Percentiles rank a stretch among this genome's conserved stretches.
Conservation (phyloP, 2,888 invertebrate genomes). For the Sphaerophoria rueppellii region DNA sequence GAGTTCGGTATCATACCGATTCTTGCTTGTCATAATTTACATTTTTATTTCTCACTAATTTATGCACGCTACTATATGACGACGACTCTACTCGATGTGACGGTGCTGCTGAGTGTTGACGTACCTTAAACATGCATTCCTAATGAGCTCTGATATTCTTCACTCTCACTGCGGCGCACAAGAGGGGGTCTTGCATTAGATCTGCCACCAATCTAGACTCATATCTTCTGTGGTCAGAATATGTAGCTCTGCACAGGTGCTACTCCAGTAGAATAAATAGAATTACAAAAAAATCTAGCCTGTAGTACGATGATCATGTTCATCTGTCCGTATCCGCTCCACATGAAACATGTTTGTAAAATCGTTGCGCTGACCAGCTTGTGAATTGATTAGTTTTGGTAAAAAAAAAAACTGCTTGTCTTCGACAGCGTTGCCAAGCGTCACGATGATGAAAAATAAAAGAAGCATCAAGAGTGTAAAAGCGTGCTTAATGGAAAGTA, state of each 20-base stretch:
- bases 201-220: conserved; percentile 34
- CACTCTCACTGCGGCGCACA: conserved; percentile 60
- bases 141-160: conserved; percentile 56
- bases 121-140: conserved; percentile 49
- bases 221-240: conserved; percentile 16
- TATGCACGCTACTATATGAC: conserved; percentile 49
- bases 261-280: conserved; percentile 9
- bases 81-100: neutral
- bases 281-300: conserved; percentile 32
- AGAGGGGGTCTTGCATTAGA: conserved; percentile 5
- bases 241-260: conserved; percentile 34
- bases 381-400: conserved; percentile 42
- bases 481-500: neutral
- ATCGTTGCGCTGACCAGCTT: conserved; percentile 46
- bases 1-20: neutral
- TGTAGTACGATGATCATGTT: conserved; percentile 34
- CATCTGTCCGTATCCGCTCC: conserved; percentile 66
- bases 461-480: neutral
- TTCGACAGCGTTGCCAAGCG: conserved; percentile 6
- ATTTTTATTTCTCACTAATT: conserved; percentile 50
- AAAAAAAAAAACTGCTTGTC: neutral
- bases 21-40: neutral
- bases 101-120: neutral
- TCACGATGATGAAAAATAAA: neutral
- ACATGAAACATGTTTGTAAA: conserved; percentile 57